Evolutionary conservation across 1,140 invertebrate species (phyloP).

Genomic region (Acromyrmex echinatior): DNA sequence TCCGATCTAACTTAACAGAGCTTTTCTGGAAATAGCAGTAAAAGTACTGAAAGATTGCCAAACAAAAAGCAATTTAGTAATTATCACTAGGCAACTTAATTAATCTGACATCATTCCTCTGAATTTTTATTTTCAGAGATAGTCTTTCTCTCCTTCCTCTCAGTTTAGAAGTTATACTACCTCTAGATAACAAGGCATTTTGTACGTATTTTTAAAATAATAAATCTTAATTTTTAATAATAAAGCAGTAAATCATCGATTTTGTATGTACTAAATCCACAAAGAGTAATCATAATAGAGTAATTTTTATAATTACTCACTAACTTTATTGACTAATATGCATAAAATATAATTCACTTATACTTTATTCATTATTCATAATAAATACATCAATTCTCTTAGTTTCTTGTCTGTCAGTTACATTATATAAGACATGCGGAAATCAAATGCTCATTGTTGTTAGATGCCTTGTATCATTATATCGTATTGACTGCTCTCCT

Average conservation of each 20-base stretch:
- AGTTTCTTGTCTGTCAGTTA: neutral
- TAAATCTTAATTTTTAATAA: neutral
- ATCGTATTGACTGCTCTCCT: slow-evolving; percentile 30
- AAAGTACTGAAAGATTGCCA: slow-evolving; percentile 36
- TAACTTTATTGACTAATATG: slow-evolving; percentile 19
- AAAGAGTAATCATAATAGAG: neutral
- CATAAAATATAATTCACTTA: neutral
- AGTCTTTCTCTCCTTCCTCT: slow-evolving; percentile 86
- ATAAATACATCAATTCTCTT: neutral
- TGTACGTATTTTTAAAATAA: neutral
- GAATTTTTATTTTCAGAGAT: slow-evolving; percentile 67
- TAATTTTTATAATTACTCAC: slow-evolving; percentile 31
- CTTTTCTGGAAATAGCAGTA: slow-evolving; percentile 18
- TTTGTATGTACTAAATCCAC: neutral
- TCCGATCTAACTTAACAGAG: neutral
- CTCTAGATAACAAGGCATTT: slow-evolving; percentile 59
- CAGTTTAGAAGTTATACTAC: slow-evolving; percentile 82
- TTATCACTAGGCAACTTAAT: slow-evolving; percentile 28
- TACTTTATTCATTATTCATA: neutral
- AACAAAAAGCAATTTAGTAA: slow-evolving; percentile 39
- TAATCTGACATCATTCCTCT: slow-evolving; percentile 26
- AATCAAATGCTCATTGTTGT: slow-evolving; percentile 33
- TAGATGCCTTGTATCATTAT: slow-evolving; percentile 58
- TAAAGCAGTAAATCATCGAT: neutral
- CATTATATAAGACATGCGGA: neutral